Evolutionary conservation across 2,888 invertebrate species (phyloP), one percentile per base, ranked within the genome.

Genomic region (Dicroscelio sp.): DNA sequence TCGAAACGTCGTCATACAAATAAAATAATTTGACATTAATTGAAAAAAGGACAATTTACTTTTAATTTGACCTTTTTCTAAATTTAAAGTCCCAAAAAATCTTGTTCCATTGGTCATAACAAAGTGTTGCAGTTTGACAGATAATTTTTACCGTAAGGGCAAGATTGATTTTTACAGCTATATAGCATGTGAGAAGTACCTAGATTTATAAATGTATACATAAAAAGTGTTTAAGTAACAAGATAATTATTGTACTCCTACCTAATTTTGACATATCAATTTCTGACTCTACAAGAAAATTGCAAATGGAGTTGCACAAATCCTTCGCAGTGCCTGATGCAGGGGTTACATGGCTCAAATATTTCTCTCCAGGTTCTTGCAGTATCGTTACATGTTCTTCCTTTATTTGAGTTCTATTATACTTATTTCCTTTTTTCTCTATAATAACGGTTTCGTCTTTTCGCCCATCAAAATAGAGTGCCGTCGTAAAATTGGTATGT

Each of bases 381-480:
- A 87, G 5, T 43, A 82, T 38, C 17, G 86, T 79, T 8, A 87
- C 58, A 27, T 80, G 86, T 65, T 86, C 79, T 71, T 86, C 86
- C 6, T n/a, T 52, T 8, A 63, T 75, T 33, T 63, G 52, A n/a
- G 27, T 30, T 17, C 63, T 33, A 75, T 71, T 79, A 35, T 25
- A 69, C 25, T 86, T 86, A 14, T 79, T 33, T 31, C 52, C 83
- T 78, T 63, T 78, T 69, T 69, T 75, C 58, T 90, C 84, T n/a
- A 48, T 58, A 38, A 88, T 38, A 10, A 94, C 58, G 17, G 94
- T 94, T 63, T 88, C 88, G 60, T 94, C 93, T 82, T 94, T 94
- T 30, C 93, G 82, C 17, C 93, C 93, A 78, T 94, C 93, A 83
- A 94, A 94, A 63, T 93, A 93, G 35, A 83, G 12, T 8, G 52